Evolutionary conservation across 2,797 vertebrate species (phyloP).

Genomic region (Hypotaenidia okinawae): DNA sequence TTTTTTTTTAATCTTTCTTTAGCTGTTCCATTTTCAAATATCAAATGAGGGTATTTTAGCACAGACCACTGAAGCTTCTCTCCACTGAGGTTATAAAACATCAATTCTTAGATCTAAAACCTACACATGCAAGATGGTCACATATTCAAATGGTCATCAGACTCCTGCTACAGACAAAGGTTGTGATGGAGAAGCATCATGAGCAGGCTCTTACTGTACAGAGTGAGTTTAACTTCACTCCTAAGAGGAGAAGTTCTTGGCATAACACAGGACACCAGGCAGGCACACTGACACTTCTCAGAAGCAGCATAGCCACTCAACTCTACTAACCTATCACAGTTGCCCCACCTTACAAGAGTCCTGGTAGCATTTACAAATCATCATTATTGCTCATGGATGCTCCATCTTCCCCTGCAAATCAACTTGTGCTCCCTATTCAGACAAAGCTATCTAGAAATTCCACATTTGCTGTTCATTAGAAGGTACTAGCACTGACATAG

Average conservation of each 20-base stretch:
- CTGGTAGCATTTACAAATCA: neutral
- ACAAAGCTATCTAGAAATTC: neutral
- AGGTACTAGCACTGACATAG: neutral
- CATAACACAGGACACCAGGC: too few species aligned
- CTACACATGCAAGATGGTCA: conserved; percentile 38
- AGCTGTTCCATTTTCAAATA: conserved; percentile 71
- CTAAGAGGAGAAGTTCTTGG: neutral
- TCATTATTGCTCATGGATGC: neutral
- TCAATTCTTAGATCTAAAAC: conserved; percentile 66
- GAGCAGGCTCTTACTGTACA: neutral
- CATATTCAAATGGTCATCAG: conserved; percentile 34
- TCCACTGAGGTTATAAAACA: conserved; percentile 53
- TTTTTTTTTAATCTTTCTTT: conserved; percentile 50
- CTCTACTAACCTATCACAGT: neutral
- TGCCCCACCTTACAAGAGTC: neutral
- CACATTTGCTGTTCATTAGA: neutral
- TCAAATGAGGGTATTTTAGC: conserved; percentile 62
- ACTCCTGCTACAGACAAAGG: conserved; percentile 20
- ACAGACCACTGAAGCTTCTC: conserved; percentile 53
- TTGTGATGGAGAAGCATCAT: neutral
- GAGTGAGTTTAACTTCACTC: neutral
- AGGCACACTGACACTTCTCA: neutral
- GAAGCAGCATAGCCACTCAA: neutral
- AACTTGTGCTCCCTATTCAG: neutral
- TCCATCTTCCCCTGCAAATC: neutral